Conservation (phyloP, 2,113 vertebrate genomes). For the Myotis brandtii region DNA sequence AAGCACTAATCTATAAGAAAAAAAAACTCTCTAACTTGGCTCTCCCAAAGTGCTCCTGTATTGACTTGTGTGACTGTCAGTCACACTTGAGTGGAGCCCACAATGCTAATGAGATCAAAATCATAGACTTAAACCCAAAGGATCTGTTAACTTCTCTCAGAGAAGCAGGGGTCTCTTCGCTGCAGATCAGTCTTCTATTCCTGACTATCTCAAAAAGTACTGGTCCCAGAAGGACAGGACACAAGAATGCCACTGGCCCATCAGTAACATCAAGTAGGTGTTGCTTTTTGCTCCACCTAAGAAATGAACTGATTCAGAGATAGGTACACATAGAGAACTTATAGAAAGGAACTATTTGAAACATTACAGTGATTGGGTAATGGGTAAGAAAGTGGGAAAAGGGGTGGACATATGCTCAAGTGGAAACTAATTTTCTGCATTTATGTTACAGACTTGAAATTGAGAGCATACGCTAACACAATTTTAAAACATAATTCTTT, state of each 20-base stretch:
- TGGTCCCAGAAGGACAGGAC: conserved; percentile 48
- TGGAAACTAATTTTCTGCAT: not conserved
- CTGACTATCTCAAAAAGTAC: conserved; percentile 46
- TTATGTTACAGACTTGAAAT: conserved; percentile 53
- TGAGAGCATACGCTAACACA: not conserved
- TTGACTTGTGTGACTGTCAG: conserved; percentile 76
- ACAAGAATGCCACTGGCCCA: not conserved
- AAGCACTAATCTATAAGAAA: conserved; percentile 56
- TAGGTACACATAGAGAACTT: not conserved
- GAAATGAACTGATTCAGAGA: conserved; percentile 58
- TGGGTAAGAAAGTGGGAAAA: not conserved
- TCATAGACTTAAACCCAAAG: conserved; percentile 63
- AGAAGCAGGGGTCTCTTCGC: conserved; percentile 51
- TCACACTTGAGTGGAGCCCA: conserved; percentile 68
- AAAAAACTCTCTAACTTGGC: conserved; percentile 15
- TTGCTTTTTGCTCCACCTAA: not conserved
- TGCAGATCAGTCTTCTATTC: conserved; percentile 62
- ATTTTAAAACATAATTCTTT: conserved; percentile 46
- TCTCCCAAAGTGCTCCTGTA: conserved; percentile 62
- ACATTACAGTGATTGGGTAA: not conserved
- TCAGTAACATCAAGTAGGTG: conserved; percentile 45
- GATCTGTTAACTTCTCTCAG: conserved; percentile 56
- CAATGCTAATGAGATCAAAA: conserved; percentile 75
- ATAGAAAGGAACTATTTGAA: conserved; percentile 25
- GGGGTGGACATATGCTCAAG: not conserved